phyloP scores from a whole-genome alignment of 2,113 vertebrate species.

The Speoplatyrhinus poulsoni region DNA sequence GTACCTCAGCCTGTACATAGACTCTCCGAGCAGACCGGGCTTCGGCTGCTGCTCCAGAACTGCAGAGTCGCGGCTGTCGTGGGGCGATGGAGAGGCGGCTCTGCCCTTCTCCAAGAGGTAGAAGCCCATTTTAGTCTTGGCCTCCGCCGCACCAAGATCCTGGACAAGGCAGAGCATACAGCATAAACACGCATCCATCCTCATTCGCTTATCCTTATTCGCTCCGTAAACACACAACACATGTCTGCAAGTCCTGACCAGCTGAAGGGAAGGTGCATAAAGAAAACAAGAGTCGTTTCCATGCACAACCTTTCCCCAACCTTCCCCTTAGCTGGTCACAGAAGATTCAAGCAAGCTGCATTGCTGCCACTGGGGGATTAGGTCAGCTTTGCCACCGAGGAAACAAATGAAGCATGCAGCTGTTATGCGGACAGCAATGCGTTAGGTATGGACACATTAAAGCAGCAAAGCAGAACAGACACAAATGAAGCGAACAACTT shows the following conservation, averaged over 20 bases:
- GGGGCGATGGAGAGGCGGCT: conserved; percentile 67
- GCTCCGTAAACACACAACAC: neutral
- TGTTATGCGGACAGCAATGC: neutral
- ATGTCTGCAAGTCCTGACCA: neutral
- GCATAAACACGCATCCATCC: neutral
- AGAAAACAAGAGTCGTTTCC: neutral
- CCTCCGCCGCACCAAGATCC: conserved; percentile 83
- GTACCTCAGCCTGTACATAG: conserved; percentile 74
- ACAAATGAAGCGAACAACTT: conserved; percentile 24
- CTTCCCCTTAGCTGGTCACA: neutral
- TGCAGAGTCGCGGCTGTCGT: conserved; percentile 53
- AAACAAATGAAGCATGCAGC: neutral
- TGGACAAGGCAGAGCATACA: conserved; percentile 42
- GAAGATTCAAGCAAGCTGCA: conserved; percentile 5
- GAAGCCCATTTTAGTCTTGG: conserved; percentile 70
- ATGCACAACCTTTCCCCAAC: neutral
- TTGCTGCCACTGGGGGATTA: conserved; percentile 18
- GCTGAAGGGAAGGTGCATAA: neutral
- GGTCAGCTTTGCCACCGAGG: neutral
- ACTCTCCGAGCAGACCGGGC: conserved; percentile 69
- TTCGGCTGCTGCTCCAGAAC: conserved; percentile 39
- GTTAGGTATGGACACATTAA: conserved; percentile 13
- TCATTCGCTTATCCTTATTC: too few relatives aligned
- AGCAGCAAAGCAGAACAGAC: conserved; percentile 3
- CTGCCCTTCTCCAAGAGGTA: conserved; percentile 71